Percentiles rank a stretch among this genome's conserved stretches.
phyloP scores from a whole-genome alignment of 2,113 vertebrate genomes.

The Eulacestoma nigropectus region DNA sequence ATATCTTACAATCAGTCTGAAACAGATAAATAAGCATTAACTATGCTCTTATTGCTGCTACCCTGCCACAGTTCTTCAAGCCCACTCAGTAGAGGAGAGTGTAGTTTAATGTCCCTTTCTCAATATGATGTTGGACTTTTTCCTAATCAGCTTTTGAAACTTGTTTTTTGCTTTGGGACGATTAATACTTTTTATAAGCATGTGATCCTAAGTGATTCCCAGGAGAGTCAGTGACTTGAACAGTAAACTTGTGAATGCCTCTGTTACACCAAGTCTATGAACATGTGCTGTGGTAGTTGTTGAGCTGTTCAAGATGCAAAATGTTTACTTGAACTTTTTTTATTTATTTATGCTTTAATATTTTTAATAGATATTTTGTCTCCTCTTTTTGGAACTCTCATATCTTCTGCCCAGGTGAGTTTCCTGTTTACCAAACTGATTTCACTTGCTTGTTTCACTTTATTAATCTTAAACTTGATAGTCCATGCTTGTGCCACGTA shows the following conservation, averaged over 20 bases:
- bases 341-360: background rate
- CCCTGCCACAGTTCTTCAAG: background rate
- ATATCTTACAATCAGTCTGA: background rate
- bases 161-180: background rate
- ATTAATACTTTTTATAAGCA: background rate
- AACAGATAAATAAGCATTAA: background rate
- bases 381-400: constrained; percentile 89
- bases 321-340: background rate
- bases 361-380: constrained; percentile 90
- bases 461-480: background rate
- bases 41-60: background rate
- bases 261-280: background rate
- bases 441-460: background rate
- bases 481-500: fast-evolving
- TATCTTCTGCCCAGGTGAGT: constrained; percentile 93
- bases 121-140: background rate
- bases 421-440: background rate
- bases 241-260: background rate
- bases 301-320: background rate
- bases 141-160: background rate
- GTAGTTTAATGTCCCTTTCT: background rate
- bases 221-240: background rate
- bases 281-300: background rate
- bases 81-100: fast-evolving
- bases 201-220: background rate